Base-by-base conservation (phyloP, 2,797 vertebrate genomes). In the Eulemur rubriventer region DNA sequence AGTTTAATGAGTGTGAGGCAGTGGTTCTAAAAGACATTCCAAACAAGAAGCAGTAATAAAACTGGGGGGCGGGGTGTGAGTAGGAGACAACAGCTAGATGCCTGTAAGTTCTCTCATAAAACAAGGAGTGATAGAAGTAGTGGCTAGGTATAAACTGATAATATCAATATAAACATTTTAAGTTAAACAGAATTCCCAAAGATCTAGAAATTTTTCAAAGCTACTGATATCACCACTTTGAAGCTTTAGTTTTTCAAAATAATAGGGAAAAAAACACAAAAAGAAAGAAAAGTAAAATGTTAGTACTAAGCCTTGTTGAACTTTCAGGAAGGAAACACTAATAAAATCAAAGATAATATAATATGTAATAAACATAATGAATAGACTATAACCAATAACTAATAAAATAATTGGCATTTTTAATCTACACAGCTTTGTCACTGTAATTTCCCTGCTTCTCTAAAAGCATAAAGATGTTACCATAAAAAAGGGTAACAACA, bases 221-320 rank as follows among this genome's bases (percentile, higher is more conserved):
- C 20, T 85, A 65, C 26, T 35, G 70, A 22, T 2, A 89, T 17
- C 35, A 6, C 2, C 22, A 88, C 38, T 80, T 86, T 43, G 17
- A 91, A 91, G 61, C 1, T 59, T 52, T 11, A 57, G 35, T 55
- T 96, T 91, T 82, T 70, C 33, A 87, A 95, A 92, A 90, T 24
- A 95, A 95, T 6, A 48, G 33, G 7, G 9, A 67, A 67, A 75
- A n/a, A 90, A 70, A 35, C 9, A 72, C 33, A 80, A 59, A 76
- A 26, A 8, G 28, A 85, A 59, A 70, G 80, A 57, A 94, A 97
- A 38, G 2, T 33, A 75, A 48, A 52, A 41, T 20, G 73, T 55
- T 63, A 72, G n/a, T 78, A 18, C 10, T 59, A 85, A 82, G 73
- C 16, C n/a, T 90, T 93, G 24, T 43, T 94, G 10, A 90, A 67